Evolutionary conservation across 2,888 invertebrate species (phyloP).

Genomic region (Yponomeuta plumbellus): DNA sequence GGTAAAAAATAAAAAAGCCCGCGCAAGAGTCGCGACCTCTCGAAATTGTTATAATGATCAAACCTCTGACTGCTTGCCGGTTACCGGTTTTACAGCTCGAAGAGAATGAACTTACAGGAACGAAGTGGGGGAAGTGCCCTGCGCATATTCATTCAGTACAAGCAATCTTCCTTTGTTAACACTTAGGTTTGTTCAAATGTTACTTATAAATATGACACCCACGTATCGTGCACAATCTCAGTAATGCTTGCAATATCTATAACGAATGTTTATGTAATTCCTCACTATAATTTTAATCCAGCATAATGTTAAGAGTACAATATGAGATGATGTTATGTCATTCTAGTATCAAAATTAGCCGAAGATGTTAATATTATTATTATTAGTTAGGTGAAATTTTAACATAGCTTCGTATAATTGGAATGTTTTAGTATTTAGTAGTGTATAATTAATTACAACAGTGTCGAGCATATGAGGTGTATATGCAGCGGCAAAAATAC

Average conservation of each 20-base stretch:
- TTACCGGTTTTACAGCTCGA: no score
- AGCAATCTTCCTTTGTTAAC: constrained; percentile 50
- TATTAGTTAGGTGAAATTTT: constrained; percentile 76
- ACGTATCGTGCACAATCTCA: constrained; percentile 75
- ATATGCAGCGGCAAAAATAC: constrained; percentile 72
- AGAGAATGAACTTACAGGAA: no score
- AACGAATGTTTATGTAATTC: constrained; percentile 54
- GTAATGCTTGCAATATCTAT: constrained; percentile 74
- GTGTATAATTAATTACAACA: constrained; percentile 60
- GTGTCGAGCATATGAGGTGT: constrained; percentile 64
- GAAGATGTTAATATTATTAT: constrained; percentile 75
- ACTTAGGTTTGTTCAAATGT: constrained; percentile 48
- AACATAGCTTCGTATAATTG: constrained; percentile 77
- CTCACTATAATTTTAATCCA: constrained; percentile 69
- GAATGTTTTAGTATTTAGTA: constrained; percentile 75
- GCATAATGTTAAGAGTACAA: constrained; percentile 77
- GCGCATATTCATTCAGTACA: constrained; percentile 58
- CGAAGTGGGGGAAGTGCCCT: no score
- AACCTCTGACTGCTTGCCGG: no score
- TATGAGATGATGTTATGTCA: constrained; percentile 76
- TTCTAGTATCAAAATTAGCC: constrained; percentile 78
- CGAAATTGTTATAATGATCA: no score
- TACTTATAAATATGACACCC: constrained; percentile 45
- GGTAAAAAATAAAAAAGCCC: no score
- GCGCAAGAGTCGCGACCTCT: no score